Percentiles rank a stretch among this genome's conserved stretches.
Conservation (phyloP, 1,140 invertebrate genomes). For the Mylabris phalerata region DNA sequence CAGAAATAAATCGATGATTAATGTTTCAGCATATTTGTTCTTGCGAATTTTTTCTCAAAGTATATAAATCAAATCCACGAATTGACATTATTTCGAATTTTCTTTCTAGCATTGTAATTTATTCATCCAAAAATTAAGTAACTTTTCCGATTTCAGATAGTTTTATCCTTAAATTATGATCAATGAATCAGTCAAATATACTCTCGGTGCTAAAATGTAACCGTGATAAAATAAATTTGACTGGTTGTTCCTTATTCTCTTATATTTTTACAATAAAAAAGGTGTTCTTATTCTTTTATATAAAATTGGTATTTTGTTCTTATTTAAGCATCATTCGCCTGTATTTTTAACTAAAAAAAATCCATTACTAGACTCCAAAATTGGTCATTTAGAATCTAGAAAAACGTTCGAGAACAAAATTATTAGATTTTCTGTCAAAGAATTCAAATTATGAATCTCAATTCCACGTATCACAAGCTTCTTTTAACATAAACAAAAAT, state of each 20-base stretch:
- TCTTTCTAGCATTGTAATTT: constrained; percentile 4
- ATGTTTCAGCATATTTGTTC: not conserved
- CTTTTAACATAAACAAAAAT: constrained; percentile 1
- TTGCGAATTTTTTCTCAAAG: too few species aligned
- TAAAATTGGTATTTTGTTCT: not conserved
- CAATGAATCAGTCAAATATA: constrained; percentile 8
- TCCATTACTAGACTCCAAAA: too few species aligned
- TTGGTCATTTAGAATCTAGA: too few species aligned
- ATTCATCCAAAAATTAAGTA: constrained; percentile 1
- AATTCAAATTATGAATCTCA: constrained; percentile 23
- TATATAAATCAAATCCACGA: not conserved
- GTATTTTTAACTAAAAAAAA: not conserved
- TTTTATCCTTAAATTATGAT: not conserved
- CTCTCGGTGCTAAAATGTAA: too few species aligned
- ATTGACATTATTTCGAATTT: constrained; percentile 12
- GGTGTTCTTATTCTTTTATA: not conserved
- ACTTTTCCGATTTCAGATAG: constrained; percentile 6
- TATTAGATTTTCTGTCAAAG: constrained; percentile 8
- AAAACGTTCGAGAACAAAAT: not conserved
- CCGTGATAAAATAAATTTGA: not conserved
- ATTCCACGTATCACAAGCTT: constrained; percentile 37
- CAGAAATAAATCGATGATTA: constrained; percentile 9
- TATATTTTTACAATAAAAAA: not conserved
- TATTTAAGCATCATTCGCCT: constrained; percentile 6
- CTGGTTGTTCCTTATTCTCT: constrained; percentile 5